These are phyloP conservation scores for Grantiella picta DNA, from an alignment of 2,113 vertebrate genomes.

Conservation along the genomic window DNA sequence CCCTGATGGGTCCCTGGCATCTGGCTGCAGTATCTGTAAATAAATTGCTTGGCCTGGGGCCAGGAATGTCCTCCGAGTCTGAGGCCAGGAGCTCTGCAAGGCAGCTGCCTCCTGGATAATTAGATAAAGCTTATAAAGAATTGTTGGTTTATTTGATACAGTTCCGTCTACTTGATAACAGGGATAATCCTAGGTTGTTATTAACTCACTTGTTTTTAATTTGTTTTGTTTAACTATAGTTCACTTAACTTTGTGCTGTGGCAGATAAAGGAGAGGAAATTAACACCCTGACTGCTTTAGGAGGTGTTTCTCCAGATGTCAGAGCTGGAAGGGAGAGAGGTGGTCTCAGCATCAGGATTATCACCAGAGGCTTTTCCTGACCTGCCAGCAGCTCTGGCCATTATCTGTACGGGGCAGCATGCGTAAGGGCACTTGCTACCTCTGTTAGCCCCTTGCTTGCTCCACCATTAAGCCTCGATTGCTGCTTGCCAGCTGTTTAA, in stretches of 20 bases:
- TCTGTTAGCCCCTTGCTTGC: not conserved
- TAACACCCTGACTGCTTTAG: not conserved
- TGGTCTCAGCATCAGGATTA: not conserved
- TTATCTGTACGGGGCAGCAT: not conserved
- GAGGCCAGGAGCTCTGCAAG: not conserved
- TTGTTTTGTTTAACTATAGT: conserved; percentile 56
- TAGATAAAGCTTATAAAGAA: conserved; percentile 58
- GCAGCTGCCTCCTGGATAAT: conserved; percentile 48
- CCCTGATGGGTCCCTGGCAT: not conserved
- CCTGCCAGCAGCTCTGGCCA: not conserved
- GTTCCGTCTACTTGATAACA: conserved; percentile 33
- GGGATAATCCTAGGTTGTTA: conserved; percentile 37
- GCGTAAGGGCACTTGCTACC: not conserved
- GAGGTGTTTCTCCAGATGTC: not conserved
- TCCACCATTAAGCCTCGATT: rapidly evolving
- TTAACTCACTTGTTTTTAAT: conserved; percentile 55
- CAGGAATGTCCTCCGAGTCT: not conserved
- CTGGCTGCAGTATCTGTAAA: not conserved
- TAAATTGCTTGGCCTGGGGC: not conserved
- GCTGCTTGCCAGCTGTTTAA: not conserved
- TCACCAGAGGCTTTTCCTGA: not conserved
- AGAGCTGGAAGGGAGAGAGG: not conserved
- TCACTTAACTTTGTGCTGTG: conserved; percentile 35
- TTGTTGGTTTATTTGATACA: conserved; percentile 51
- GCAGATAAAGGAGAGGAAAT: conserved; percentile 63